A percentile compares a stretch with the other conserved stretches of the same genome.
Conservation (phyloP, 1,140 invertebrate genomes). For the Chionoecetes opilio region DNA sequence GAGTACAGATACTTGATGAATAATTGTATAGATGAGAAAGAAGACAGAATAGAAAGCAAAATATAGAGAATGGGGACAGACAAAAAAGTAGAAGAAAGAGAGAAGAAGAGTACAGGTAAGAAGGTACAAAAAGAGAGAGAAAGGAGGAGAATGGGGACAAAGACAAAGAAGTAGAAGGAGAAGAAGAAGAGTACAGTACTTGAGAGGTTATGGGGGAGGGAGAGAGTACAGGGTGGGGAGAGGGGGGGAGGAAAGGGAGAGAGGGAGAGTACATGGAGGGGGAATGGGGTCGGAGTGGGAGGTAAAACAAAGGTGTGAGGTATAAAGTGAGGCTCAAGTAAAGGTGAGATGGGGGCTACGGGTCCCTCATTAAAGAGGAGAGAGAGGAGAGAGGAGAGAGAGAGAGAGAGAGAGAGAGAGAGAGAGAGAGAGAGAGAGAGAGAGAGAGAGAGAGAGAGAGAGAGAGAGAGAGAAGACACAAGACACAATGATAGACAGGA, state of each 20-base stretch:
- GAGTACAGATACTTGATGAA: no score
- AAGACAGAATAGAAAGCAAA: not conserved
- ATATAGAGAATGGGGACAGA: not conserved
- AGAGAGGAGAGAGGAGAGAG: constrained; percentile 14
- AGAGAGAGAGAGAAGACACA: no score
- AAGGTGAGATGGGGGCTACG: not conserved
- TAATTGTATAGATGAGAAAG: not conserved
- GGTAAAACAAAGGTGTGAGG: not conserved
- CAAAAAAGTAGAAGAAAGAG: no score
- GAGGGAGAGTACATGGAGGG: not conserved
- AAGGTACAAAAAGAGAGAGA: not conserved
- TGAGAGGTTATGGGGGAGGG: not conserved
- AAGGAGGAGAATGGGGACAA: not conserved
- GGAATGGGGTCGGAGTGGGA: no score
- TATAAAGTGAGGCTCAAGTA: constrained; percentile 19
- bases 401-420: constrained; percentile 41
- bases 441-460: no score
- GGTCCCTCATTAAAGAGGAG: not conserved
- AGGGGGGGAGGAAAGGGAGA: not conserved
- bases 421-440: not conserved
- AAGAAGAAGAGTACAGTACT: not conserved
- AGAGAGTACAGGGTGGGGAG: not conserved
- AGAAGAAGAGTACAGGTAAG: no score
- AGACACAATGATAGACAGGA: no score
- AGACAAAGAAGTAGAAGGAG: not conserved